Conservation (phyloP, 2,888 invertebrate species). For the Ormyrus nitidulus region DNA sequence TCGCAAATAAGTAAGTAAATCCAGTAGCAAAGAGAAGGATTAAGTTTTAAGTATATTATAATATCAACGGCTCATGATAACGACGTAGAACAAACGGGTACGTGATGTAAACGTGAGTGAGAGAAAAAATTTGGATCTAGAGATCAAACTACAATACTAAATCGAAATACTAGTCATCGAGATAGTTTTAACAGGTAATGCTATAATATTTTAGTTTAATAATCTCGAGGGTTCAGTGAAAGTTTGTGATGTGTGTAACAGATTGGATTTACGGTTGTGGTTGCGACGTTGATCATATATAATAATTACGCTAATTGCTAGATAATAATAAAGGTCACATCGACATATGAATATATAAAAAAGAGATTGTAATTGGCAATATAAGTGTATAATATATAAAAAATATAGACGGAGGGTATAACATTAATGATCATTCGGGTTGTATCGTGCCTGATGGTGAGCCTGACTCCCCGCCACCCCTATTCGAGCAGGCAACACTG, state of each 20-base stretch:
- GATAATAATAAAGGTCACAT: constrained; percentile 51
- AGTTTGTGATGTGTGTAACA: constrained; percentile 27
- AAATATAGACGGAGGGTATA: constrained; percentile 56
- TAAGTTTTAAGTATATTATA: constrained; percentile 30
- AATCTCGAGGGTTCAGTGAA: constrained; percentile 28
- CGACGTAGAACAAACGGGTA: constrained; percentile 32
- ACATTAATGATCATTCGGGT: constrained; percentile 72
- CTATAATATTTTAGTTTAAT: neutral
- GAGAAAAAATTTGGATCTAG: constrained; percentile 47
- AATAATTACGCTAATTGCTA: constrained; percentile 39
- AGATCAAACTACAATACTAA: constrained; percentile 44
- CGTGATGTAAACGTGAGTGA: constrained; percentile 35
- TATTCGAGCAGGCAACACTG: constrained; percentile 75
- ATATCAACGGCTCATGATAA: constrained; percentile 35
- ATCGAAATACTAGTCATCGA: constrained; percentile 39
- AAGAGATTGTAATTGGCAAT: constrained; percentile 40
- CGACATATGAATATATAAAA: constrained; percentile 45
- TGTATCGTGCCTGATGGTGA: constrained; percentile 75
- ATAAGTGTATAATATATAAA: constrained; percentile 36
- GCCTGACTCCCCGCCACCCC: constrained; percentile 75
- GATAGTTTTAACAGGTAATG: constrained; percentile 7
- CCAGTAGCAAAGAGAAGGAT: constrained; percentile 10
- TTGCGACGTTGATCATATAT: constrained; percentile 35
- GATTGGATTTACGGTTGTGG: constrained; percentile 20
- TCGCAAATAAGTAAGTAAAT: constrained; percentile 30